A percentile compares a stretch with the other conserved stretches of the same genome.
phyloP scores from a whole-genome alignment of 2,797 vertebrate species.

The Silurus lanzhouensis region DNA sequence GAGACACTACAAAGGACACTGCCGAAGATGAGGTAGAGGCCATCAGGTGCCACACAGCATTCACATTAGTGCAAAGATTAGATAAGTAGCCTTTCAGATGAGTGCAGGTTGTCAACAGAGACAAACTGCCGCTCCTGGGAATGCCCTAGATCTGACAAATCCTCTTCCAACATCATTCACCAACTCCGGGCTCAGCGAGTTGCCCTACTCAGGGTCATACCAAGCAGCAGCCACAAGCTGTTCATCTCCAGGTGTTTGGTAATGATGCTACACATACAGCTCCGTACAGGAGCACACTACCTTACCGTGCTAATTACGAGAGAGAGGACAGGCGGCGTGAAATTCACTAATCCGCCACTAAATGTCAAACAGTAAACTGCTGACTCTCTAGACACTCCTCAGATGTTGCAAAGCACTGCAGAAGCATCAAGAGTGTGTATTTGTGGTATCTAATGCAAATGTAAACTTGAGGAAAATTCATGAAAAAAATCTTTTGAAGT shows the following conservation, averaged over 20 bases:
- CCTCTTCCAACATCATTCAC: conserved; percentile 79
- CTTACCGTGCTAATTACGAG: conserved; percentile 75
- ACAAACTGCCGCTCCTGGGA: conserved; percentile 93
- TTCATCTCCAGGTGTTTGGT: conserved; percentile 84
- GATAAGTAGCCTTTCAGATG: conserved; percentile 85
- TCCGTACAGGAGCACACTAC: conserved; percentile 66
- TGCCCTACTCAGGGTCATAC: conserved; percentile 77
- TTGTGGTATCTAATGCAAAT: conserved; percentile 51
- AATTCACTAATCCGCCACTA: conserved; percentile 53
- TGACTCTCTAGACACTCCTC: conserved; percentile 57
- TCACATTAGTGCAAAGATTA: conserved; percentile 80
- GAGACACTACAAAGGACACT: conserved; percentile 47
- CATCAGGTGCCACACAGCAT: conserved; percentile 79
- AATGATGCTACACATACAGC: conserved; percentile 76
- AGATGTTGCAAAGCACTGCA: conserved; percentile 33
- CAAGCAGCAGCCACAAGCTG: conserved; percentile 80
- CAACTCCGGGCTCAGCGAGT: conserved; percentile 74
- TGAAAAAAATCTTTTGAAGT: conserved; percentile 62
- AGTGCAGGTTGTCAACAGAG: conserved; percentile 88
- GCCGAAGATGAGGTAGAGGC: conserved; percentile 53
- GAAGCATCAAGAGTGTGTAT: conserved; percentile 38
- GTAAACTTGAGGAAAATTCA: conserved; percentile 53
- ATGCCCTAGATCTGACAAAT: conserved; percentile 91
- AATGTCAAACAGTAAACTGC: conserved; percentile 61
- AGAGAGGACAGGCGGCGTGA: conserved; percentile 49